Evolutionary conservation across 2,113 vertebrate species (phyloP).

Genomic region (Baryphthengus martii): DNA sequence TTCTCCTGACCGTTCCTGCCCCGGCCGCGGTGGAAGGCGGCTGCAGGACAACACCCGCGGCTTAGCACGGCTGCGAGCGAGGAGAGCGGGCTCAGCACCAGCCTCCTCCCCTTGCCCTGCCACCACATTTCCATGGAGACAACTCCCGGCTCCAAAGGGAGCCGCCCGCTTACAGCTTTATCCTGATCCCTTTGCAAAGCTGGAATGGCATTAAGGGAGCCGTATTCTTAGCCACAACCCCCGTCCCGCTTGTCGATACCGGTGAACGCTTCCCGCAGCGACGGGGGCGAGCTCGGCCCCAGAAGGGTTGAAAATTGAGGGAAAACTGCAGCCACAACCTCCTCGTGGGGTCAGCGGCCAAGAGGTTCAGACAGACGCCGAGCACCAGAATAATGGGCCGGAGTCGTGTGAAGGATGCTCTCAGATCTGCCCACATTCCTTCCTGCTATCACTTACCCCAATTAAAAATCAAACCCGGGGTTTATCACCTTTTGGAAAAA

Average conservation of each 20-base stretch:
- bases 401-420: background rate
- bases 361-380: background rate
- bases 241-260: background rate
- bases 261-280: background rate
- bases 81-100: background rate
- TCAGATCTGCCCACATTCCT: background rate
- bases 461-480: slow-evolving; percentile 43
- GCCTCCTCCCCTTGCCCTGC: background rate
- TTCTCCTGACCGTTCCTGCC: background rate
- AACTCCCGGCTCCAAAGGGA: background rate
- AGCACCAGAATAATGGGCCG: background rate
- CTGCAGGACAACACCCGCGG: background rate
- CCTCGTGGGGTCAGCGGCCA: accelerated
- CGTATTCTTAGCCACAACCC: background rate
- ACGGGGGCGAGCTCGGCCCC: background rate
- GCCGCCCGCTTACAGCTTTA: background rate
- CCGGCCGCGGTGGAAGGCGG: accelerated
- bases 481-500: slow-evolving; percentile 34
- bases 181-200: slow-evolving; percentile 8
- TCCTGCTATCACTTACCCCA: background rate
- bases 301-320: background rate
- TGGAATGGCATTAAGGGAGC: background rate
- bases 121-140: slow-evolving; percentile 17
- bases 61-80: background rate
- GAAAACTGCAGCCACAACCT: background rate